A percentile compares a stretch with the other conserved stretches of the same genome.
Evolutionary conservation across 1,140 invertebrate genomes (phyloP).

Genomic region (Heliconius congener): DNA sequence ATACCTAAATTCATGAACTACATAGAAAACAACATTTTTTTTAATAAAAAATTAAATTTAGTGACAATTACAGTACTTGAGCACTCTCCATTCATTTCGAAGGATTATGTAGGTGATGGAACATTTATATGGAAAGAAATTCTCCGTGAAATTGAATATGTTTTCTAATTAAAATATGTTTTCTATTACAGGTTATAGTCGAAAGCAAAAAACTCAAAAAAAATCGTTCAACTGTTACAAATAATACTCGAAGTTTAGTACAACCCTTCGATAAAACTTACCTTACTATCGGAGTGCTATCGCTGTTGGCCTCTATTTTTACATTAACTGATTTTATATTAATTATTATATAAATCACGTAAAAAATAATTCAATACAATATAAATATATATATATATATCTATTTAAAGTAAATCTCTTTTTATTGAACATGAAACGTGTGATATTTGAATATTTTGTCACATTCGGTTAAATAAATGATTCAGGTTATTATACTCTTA

Average conservation of each 20-base stretch:
- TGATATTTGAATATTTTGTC: not conserved
- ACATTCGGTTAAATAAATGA: not conserved
- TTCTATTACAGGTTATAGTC: conserved; percentile 17
- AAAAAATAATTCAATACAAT: not conserved
- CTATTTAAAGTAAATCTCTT: not conserved
- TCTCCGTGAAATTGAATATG: no score
- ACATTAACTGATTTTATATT: conserved; percentile 45
- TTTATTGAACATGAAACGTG: not conserved
- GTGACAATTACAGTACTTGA: no score
- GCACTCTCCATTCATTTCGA: no score
- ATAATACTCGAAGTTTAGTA: not conserved
- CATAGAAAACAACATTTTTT: no score
- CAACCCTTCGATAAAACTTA: conserved; percentile 44
- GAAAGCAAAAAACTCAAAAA: conserved; percentile 42
- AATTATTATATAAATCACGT: conserved; percentile 6
- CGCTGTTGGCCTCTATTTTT: conserved; percentile 37
- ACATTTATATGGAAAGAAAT: no score
- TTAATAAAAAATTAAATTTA: no score
- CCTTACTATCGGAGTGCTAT: conserved; percentile 43
- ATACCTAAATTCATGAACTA: no score
- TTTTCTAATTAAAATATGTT: no score
- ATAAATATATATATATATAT: not conserved
- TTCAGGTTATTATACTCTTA: not conserved
- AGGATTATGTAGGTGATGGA: no score
- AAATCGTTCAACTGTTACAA: conserved; percentile 9